Base-by-base conservation (phyloP, 1,140 invertebrate genomes). In the Saccostrea cuccullata region DNA sequence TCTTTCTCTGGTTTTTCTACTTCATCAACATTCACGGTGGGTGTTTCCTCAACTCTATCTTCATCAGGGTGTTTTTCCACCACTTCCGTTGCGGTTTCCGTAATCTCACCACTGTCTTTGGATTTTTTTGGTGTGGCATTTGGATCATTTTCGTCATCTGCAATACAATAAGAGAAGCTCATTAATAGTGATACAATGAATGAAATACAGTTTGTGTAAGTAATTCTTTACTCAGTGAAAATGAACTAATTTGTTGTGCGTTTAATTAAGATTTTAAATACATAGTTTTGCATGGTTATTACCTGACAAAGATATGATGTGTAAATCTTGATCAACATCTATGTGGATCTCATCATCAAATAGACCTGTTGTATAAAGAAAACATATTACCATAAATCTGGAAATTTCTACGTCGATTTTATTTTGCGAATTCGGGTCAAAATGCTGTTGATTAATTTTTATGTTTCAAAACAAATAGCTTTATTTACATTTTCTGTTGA, bases 251-350 rank as follows among this genome's bases (percentile, higher is more conserved):
- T 36, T 2, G 2, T 36, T 0, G 30, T 36, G 30, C 30, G 30
- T 36, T 47, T 47, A 6, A 2, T 47, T 47, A 6, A 47, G 1
- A 47, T 47, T 9, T 47, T 20, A n/a, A 6, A 20, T 47, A 64
- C 17, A 20, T n/a, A 64, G 15, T 2, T n/a, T 20, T 64, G 17
- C 3, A 6, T 20, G 17, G 0, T 20, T 64, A 15, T 36, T 77
- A 77, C 70, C 70, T 77, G 70, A 77, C 13, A 77, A 15, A 2
- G 70, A 77, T 26, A 77, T 77, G 30, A 77, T 77, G 5, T 77
- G 70, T 26, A 77, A 77, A 2, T 77, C 70, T 36, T 77, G 70
- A 15, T 77, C 70, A 23, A 77, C 70, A 36, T 36, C 70, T 77
- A 77, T 77, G 2, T 26, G 9, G 26, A 77, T 77, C 6, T 77